phyloP scores from a whole-genome alignment of 2,888 invertebrate genomes.

The Polia nebulosa region DNA sequence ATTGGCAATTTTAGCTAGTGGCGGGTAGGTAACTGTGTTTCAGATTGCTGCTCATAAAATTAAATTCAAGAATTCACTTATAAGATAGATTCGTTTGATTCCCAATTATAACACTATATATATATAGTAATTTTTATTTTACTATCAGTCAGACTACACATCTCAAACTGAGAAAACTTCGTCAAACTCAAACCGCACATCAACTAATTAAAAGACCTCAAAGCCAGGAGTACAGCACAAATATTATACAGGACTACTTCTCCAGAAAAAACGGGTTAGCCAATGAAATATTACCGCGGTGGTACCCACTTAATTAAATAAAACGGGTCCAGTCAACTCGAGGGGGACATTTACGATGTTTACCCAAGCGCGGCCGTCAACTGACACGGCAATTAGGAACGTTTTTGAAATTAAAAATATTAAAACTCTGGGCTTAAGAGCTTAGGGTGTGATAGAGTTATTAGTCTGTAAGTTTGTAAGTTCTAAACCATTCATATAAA shows the following conservation, averaged over 20 bases:
- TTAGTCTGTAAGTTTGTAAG: constrained; percentile 6
- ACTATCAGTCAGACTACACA: not conserved
- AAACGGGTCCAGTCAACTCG: constrained; percentile 64
- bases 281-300: constrained; percentile 59
- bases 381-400: constrained; percentile 71
- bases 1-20: too few species aligned
- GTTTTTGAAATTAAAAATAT: constrained; percentile 70
- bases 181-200: constrained; percentile 28
- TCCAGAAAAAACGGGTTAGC: constrained; percentile 37
- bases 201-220: constrained; percentile 37
- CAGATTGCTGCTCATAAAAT: too few species aligned
- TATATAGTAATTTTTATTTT: too few species aligned
- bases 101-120: too few species aligned
- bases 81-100: too few species aligned
- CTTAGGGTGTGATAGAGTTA: constrained; percentile 29
- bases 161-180: not conserved
- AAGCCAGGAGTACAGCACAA: constrained; percentile 24
- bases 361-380: constrained; percentile 65
- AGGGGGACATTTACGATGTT: constrained; percentile 73
- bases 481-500: not conserved
- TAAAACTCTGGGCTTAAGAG: constrained; percentile 31
- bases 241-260: constrained; percentile 35
- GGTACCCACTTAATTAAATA: constrained; percentile 71
- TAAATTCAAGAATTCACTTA: too few species aligned
- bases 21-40: too few species aligned